phyloP scores from a whole-genome alignment of 2,113 vertebrate species.

The Melospiza georgiana region DNA sequence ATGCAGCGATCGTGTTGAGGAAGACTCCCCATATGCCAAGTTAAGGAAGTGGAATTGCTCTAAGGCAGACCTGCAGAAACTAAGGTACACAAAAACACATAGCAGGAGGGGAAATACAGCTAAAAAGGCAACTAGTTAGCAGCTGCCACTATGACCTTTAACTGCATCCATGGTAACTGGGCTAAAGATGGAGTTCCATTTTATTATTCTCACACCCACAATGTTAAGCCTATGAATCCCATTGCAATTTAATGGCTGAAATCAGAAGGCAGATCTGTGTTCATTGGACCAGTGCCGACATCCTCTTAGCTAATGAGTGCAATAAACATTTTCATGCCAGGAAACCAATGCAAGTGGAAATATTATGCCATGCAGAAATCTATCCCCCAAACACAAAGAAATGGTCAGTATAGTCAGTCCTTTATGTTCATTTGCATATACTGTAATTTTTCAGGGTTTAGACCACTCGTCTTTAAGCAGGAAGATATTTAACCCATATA shows the following conservation, averaged over 20 bases:
- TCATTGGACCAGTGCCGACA: conserved; percentile 95
- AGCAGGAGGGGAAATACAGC: conserved; percentile 72
- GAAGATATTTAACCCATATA: conserved; percentile 20
- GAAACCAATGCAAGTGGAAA: conserved; percentile 88
- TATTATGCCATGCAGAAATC: conserved; percentile 87
- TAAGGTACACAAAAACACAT: conserved; percentile 65
- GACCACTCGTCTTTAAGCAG: conserved; percentile 21
- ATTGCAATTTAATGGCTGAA: conserved; percentile 85
- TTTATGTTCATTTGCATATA: conserved; percentile 65
- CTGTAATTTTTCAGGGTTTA: conserved; percentile 52
- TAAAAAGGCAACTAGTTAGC: conserved; percentile 90
- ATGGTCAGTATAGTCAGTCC: conserved; percentile 70
- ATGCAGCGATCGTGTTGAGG: background rate
- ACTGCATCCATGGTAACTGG: conserved; percentile 89
- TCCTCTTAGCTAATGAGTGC: conserved; percentile 96
- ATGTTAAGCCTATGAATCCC: conserved; percentile 84
- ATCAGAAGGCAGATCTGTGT: conserved; percentile 88
- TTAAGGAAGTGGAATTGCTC: conserved; percentile 53
- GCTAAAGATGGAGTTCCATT: conserved; percentile 88
- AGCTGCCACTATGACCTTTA: conserved; percentile 91
- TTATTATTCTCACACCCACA: conserved; percentile 90
- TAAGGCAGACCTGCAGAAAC: conserved; percentile 45
- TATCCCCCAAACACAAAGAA: conserved; percentile 84
- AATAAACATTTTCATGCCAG: conserved; percentile 98
- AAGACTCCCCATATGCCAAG: conserved; percentile 21